A percentile compares a stretch with the other conserved stretches of the same genome.
Evolutionary conservation across 1,140 invertebrate species (phyloP).

Genomic region (Anastatus disparis): DNA sequence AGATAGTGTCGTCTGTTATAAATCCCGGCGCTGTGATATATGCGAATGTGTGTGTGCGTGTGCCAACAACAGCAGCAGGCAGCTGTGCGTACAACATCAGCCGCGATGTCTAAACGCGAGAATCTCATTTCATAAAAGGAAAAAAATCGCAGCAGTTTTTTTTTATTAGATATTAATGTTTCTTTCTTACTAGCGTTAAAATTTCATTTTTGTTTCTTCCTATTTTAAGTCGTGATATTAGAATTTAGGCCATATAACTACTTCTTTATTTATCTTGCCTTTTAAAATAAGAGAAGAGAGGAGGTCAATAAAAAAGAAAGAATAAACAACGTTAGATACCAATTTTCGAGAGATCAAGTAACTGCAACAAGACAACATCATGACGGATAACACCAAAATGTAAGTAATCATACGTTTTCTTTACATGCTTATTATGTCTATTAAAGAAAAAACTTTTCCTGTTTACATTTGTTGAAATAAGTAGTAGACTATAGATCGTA

Average conservation of each 20-base stretch:
- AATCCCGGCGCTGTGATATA: too few species aligned
- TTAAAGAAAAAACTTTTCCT: not conserved
- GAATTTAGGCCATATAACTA: too few species aligned
- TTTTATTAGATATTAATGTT: not conserved
- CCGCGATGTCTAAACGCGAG: constrained; percentile 3
- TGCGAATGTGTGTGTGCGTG: not conserved
- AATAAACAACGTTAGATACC: not conserved
- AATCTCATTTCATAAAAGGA: not conserved
- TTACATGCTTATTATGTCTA: not conserved
- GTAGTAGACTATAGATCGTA: not conserved
- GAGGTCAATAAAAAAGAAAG: not conserved
- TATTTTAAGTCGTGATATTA: too few species aligned
- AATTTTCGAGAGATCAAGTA: too few species aligned
- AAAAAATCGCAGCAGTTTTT: too few species aligned
- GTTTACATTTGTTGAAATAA: not conserved
- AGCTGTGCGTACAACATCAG: not conserved
- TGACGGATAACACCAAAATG: constrained; percentile 33
- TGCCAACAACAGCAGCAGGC: not conserved
- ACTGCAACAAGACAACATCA: not conserved
- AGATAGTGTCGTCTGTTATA: too few species aligned
- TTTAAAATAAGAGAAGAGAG: not conserved
- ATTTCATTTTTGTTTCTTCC: not conserved
- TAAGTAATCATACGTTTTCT: too few species aligned
- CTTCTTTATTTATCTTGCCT: not conserved
- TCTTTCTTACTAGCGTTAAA: not conserved